These are phyloP conservation scores for Nomada lathburiana DNA, from an alignment of 2,888 invertebrate species.

Conservation along the genomic window DNA sequence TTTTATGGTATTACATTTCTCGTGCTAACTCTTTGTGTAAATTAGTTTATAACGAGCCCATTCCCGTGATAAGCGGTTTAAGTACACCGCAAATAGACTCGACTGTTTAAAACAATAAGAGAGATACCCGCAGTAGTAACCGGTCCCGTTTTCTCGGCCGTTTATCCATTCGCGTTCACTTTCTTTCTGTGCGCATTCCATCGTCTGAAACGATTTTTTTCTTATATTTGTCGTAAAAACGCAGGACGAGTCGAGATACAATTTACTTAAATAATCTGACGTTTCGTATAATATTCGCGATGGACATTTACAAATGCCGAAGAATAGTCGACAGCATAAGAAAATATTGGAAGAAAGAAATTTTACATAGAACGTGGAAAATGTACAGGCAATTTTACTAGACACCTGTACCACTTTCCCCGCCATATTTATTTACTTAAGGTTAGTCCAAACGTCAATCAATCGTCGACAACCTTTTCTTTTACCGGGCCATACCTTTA, in stretches of 20 bases:
- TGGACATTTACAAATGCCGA: not conserved
- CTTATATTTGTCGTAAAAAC: not conserved
- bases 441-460: no score
- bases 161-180: not conserved
- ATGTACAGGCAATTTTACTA: no score
- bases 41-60: constrained; percentile 48
- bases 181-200: not conserved
- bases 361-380: no score
- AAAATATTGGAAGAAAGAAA: no score
- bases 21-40: constrained; percentile 53
- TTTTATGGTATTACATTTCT: constrained; percentile 50
- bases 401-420: no score
- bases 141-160: not conserved
- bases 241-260: not conserved
- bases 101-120: constrained; percentile 10
- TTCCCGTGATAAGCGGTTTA: constrained; percentile 31
- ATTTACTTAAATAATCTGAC: not conserved
- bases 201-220: not conserved
- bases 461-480: no score
- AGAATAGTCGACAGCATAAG: not conserved
- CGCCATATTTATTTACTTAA: no score
- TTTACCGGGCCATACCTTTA: no score
- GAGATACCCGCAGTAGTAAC: not conserved
- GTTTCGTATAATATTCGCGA: not conserved
- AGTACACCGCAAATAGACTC: constrained; percentile 7